Base-by-base conservation (phyloP, 2,888 invertebrate genomes). In the Chloroclysta siterata region DNA sequence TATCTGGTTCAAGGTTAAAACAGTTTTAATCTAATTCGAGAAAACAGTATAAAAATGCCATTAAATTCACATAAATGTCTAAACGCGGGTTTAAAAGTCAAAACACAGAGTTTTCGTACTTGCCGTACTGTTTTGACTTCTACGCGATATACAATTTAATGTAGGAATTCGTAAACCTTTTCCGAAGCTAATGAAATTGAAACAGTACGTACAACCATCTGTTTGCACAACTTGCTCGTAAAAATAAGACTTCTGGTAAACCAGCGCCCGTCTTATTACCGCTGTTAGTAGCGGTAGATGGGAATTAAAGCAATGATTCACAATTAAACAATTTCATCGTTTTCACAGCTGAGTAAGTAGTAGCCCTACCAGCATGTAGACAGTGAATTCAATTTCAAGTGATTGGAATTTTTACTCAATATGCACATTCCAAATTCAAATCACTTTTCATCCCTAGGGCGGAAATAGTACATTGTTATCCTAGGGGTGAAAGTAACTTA, bases 31-130 rank as follows among this genome's bases (percentile, higher is more conserved):
- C 47, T 56, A 36, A 47, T 53, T 48, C 47, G 6, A 10, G 36
- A 48, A 28, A 50, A 33, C 48, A 8, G 41, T 48, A 48, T 39
- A 47, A 39, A 60, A 63, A 39, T 48, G 46, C 33, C 44, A 50
- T 63, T 17, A 50, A 58, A 63, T 44, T 14, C 36, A 39, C 10
- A 39, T 55, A 59, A 54, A 59, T 51, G 13, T 42, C 36, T 36
- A 22, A 29, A 47, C 47, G 28, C 14, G 11, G 33, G 33, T 59
- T 42, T 57, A 53, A 47, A 59, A 53, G 47, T 60, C 41, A 42
- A 47, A 64, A 64, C 53, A 64, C 56, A 60, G 52, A 60, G 50
- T 39, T 2, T 48, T 57, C 14, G 15, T n/a, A n/a, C n/a, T n/a
- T n/a, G n/a, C 22, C 28, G 60, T 33, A 47, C 44, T 59, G 53